These are phyloP conservation scores for Nemotelus nigrinus DNA, from an alignment of 2,888 invertebrate species.

Conservation along the genomic window DNA sequence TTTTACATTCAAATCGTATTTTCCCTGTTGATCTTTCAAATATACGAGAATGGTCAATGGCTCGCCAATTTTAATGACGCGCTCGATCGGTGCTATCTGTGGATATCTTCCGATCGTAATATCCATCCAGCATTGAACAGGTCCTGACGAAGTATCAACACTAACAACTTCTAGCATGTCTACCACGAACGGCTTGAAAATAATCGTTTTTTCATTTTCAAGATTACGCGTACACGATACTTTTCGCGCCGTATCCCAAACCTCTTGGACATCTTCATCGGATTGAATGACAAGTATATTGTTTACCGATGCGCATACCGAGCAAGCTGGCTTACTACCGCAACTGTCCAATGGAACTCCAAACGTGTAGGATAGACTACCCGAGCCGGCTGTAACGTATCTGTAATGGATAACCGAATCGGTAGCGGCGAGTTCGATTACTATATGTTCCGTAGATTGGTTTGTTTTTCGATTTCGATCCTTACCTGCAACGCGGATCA, in stretches of 20 bases:
- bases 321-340: slow-evolving; percentile 71
- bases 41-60: slow-evolving; percentile 76
- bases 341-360: slow-evolving; percentile 73
- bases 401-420: slow-evolving; percentile 59
- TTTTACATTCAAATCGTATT: slow-evolving; percentile 74
- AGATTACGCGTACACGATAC: slow-evolving; percentile 65
- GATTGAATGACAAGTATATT: slow-evolving; percentile 75
- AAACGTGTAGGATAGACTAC: slow-evolving; percentile 70
- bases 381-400: slow-evolving; percentile 71
- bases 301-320: slow-evolving; percentile 72
- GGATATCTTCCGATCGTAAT: slow-evolving; percentile 73
- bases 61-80: slow-evolving; percentile 75
- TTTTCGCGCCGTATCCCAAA: slow-evolving; percentile 74
- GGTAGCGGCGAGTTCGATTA: background rate
- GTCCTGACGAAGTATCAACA: slow-evolving; percentile 72
- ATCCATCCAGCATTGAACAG: slow-evolving; percentile 82
- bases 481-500: slow-evolving; percentile 76
- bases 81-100: slow-evolving; percentile 71
- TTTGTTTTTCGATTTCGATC: background rate
- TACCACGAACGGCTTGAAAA: slow-evolving; percentile 71
- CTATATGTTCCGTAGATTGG: background rate
- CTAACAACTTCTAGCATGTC: slow-evolving; percentile 77
- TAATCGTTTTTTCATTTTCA: slow-evolving; percentile 62
- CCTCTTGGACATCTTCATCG: slow-evolving; percentile 73
- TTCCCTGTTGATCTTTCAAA: slow-evolving; percentile 71